Conservation (phyloP, 2,113 vertebrate species). For the Scopus umbretta region DNA sequence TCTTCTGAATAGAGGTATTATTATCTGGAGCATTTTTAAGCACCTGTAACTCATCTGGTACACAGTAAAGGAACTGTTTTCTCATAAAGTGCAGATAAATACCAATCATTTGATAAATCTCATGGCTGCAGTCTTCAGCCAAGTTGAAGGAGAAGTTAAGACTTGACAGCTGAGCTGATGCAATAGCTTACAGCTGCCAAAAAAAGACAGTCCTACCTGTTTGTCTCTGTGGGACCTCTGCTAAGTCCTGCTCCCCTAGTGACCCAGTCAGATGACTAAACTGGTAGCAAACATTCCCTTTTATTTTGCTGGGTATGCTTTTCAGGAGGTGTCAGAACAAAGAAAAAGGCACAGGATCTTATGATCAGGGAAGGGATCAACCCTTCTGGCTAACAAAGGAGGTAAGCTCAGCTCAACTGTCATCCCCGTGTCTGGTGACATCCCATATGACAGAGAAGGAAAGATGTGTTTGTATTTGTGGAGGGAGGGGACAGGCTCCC, state of each 20-base stretch:
- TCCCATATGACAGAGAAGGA: not conserved
- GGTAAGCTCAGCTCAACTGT: not conserved
- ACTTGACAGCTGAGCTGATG: not conserved
- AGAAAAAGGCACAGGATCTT: not conserved
- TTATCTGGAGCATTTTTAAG: not conserved
- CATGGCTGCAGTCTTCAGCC: not conserved
- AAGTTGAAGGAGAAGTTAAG: not conserved
- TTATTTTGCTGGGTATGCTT: not conserved
- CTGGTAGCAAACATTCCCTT: not conserved
- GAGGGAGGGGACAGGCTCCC: not conserved
- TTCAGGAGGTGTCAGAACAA: not conserved
- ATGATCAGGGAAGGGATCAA: not conserved
- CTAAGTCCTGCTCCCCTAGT: not conserved
- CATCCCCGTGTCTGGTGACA: not conserved
- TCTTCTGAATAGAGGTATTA: not conserved
- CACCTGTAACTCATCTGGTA: not conserved
- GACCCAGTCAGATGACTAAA: not conserved
- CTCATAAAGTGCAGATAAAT: not conserved
- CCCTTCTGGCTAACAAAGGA: not conserved
- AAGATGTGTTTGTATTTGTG: not conserved
- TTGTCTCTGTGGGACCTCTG: not conserved
- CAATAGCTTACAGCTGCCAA: not conserved
- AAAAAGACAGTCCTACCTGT: not conserved
- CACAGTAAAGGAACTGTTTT: not conserved
- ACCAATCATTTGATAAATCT: not conserved